A percentile compares a stretch with the other conserved stretches of the same genome.
phyloP scores from a whole-genome alignment of 2,113 vertebrate species.

The Daphoenositta chrysoptera region DNA sequence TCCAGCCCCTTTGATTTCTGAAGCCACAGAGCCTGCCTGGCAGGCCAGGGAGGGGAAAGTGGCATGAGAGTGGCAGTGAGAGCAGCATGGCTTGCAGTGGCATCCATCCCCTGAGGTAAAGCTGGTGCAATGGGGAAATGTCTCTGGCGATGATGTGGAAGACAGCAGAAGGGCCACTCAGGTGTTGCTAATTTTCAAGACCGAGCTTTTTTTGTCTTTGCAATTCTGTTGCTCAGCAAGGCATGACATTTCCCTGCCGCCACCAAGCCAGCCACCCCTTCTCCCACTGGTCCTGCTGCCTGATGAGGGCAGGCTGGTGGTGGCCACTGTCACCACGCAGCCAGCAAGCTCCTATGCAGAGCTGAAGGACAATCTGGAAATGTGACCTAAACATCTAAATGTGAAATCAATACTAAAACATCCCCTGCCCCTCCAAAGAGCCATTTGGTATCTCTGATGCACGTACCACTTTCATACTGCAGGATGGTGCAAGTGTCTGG shows the following conservation, averaged over 20 bases:
- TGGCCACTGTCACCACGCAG: not conserved
- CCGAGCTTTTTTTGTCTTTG: not conserved
- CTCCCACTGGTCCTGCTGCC: not conserved
- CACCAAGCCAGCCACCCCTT: accelerated
- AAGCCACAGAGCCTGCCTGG: not conserved
- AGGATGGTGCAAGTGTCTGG: not conserved
- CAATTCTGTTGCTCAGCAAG: not conserved
- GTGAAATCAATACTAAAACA: not conserved
- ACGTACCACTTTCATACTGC: accelerated
- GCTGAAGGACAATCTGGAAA: not conserved
- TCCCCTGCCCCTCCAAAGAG: not conserved
- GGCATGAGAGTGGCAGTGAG: not conserved
- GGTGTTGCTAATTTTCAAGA: constrained; percentile 48
- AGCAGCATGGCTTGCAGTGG: not conserved
- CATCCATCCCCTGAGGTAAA: not conserved
- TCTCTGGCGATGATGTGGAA: constrained; percentile 32
- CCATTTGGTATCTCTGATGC: not conserved
- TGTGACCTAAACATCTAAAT: not conserved
- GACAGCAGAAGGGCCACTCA: not conserved
- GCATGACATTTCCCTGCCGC: not conserved
- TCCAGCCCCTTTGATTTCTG: not conserved
- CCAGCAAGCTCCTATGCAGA: not conserved
- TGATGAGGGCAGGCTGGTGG: not conserved
- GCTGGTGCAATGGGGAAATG: not conserved
- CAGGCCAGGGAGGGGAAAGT: not conserved